phyloP scores from a whole-genome alignment of 2,113 vertebrate species.

The Gila orcuttii region DNA sequence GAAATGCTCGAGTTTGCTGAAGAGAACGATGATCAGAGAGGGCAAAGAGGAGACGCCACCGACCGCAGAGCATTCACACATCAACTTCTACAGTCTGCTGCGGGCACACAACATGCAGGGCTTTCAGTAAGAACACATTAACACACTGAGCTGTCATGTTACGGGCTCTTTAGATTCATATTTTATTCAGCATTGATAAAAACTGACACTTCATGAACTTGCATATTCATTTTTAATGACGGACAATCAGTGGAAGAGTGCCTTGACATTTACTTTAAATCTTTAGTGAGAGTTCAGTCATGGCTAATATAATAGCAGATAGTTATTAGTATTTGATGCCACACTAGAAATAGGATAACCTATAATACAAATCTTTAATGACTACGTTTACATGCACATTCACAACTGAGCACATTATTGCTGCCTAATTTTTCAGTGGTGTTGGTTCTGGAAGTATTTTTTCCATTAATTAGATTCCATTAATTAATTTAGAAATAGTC shows the following conservation, averaged over 20 bases:
- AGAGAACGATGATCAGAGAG: conserved; percentile 97
- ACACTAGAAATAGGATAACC: neutral
- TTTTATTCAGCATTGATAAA: neutral
- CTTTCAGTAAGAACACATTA: conserved; percentile 82
- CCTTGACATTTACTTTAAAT: neutral
- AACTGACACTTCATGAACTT: neutral
- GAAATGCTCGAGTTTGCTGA: conserved; percentile 95
- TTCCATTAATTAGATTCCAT: neutral
- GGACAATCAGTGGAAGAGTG: neutral
- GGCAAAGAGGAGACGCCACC: conserved; percentile 91
- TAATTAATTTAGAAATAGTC: neutral
- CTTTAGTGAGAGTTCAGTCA: neutral
- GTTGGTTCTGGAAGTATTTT: neutral
- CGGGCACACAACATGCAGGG: conserved; percentile 91
- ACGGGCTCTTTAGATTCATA: neutral
- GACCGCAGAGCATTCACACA: conserved; percentile 84
- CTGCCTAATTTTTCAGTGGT: neutral
- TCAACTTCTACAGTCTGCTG: conserved; percentile 93
- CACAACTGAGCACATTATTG: neutral
- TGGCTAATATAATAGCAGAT: neutral
- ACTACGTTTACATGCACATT: neutral
- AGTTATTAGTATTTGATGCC: neutral
- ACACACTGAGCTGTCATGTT: neutral
- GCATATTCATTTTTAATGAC: neutral
- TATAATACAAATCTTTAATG: neutral